phyloP scores from a whole-genome alignment of 2,888 invertebrate genomes.

The Mimumesa dahlbomi region DNA sequence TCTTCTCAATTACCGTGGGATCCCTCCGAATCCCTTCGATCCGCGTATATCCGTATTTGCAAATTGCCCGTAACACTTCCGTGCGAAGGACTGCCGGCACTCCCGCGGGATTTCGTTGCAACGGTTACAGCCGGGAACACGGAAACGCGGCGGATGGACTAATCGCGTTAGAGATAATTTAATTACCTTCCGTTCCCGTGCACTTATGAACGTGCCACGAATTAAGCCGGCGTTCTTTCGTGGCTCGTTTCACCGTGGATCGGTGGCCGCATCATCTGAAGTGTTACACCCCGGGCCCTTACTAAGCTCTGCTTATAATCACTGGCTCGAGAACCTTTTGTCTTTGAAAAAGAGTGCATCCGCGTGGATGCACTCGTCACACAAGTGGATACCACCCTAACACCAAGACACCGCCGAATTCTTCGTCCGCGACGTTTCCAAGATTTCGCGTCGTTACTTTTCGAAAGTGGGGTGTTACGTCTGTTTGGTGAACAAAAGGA shows the following conservation, averaged over 20 bases:
- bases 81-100: not conserved
- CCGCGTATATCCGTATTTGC: not conserved
- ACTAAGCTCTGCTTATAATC: conserved; percentile 34
- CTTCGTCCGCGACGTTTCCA: conserved; percentile 13
- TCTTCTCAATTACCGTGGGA: no score
- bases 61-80: conserved; percentile 5
- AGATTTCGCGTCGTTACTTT: not conserved
- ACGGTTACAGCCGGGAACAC: conserved; percentile 13
- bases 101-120: not conserved
- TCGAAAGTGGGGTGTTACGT: no score
- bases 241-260: conserved; percentile 31
- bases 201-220: conserved; percentile 36
- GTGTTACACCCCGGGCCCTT: conserved; percentile 29
- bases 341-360: conserved; percentile 25
- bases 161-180: conserved; percentile 49
- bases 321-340: conserved; percentile 48
- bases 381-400: conserved; percentile 1
- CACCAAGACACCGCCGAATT: conserved; percentile 37
- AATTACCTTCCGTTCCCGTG: conserved; percentile 30
- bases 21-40: no score
- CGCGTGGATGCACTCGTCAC: conserved; percentile 35
- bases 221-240: conserved; percentile 42
- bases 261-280: conserved; percentile 33
- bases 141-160: conserved; percentile 31
- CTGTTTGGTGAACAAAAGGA: no score